phyloP scores from a whole-genome alignment of 1,140 invertebrate species.

The Drosophila nigromelanica region DNA sequence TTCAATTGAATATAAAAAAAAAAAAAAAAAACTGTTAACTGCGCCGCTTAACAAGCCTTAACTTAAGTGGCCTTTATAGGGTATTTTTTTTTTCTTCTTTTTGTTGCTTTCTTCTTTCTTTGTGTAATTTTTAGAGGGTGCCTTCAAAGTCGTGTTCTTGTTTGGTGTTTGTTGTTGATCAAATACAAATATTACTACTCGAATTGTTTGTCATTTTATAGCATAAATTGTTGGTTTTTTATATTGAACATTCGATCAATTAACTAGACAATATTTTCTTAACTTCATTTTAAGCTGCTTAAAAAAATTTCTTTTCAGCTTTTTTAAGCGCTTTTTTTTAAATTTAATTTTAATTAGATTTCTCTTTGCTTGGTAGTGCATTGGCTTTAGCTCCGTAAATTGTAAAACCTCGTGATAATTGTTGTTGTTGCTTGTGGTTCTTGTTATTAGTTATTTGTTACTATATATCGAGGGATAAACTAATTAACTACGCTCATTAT shows the following conservation, averaged over 20 bases:
- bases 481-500: conserved; percentile 77
- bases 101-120: background rate
- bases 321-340: conserved; percentile 1
- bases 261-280: conserved; percentile 13
- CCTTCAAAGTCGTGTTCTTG: conserved; percentile 5
- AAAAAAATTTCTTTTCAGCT: conserved; percentile 7
- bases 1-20: background rate
- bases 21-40: conserved; percentile 38
- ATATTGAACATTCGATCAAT: conserved; percentile 12
- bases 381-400: conserved; percentile 22
- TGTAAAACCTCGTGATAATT: conserved; percentile 23
- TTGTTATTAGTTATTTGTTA: conserved; percentile 28
- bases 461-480: conserved; percentile 51
- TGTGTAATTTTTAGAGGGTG: conserved; percentile 5
- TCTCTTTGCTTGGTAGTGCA: conserved; percentile 16
- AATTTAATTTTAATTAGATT: background rate
- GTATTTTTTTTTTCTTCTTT: conserved; percentile 4
- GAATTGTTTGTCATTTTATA: conserved; percentile 11
- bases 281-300: conserved; percentile 2
- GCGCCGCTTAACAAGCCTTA: conserved; percentile 51
- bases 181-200: conserved; percentile 38
- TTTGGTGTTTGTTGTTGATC: conserved; percentile 18
- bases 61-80: conserved; percentile 66
- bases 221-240: conserved; percentile 16
- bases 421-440: conserved; percentile 26